phyloP scores from a whole-genome alignment of 2,113 vertebrate species.

The Macquaria ambigua region DNA sequence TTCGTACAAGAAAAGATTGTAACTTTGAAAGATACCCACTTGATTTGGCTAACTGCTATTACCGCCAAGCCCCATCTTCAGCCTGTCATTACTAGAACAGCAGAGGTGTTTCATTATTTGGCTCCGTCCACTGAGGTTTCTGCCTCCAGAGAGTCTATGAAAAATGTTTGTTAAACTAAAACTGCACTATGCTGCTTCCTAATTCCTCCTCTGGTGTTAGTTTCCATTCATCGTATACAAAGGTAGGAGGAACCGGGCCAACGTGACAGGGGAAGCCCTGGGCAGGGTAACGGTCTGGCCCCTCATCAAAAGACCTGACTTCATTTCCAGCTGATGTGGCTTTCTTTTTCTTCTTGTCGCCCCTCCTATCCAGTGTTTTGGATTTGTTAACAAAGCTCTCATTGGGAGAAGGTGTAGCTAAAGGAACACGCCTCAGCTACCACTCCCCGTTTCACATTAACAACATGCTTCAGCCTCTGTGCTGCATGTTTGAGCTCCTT shows the following conservation, averaged over 20 bases:
- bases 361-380: constrained; percentile 19
- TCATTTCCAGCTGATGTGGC: constrained; percentile 50
- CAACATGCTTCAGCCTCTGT: constrained; percentile 13
- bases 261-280: constrained; percentile 51
- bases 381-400: constrained; percentile 62
- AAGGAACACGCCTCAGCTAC: constrained; percentile 39
- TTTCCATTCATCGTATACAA: constrained; percentile 53
- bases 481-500: constrained; percentile 33
- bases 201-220: neutral
- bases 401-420: constrained; percentile 43
- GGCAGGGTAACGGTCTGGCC: constrained; percentile 62
- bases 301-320: constrained; percentile 52
- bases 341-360: neutral
- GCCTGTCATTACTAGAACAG: neutral
- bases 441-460: constrained; percentile 65
- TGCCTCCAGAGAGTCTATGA: neutral
- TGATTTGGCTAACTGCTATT: neutral
- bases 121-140: neutral
- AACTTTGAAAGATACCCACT: neutral
- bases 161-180: neutral
- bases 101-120: constrained; percentile 5
- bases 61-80: neutral
- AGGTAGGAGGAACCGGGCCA: constrained; percentile 41
- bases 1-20: neutral
- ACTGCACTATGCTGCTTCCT: neutral